These are phyloP conservation scores for Watsonalla cultraria DNA, from an alignment of 2,888 invertebrate genomes.

Conservation along the genomic window DNA sequence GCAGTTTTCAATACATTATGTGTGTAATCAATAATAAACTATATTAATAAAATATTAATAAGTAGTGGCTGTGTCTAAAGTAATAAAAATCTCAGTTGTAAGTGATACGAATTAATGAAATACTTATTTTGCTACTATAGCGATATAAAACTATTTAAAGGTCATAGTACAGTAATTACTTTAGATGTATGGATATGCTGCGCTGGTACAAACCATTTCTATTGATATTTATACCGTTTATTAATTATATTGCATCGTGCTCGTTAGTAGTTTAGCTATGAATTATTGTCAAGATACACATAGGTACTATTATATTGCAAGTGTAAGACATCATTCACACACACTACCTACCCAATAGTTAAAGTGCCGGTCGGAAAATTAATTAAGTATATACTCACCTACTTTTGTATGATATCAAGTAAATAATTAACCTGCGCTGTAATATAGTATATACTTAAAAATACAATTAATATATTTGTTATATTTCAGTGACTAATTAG, in stretches of 20 bases:
- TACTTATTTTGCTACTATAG: conserved; percentile 27
- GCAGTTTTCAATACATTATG: background rate
- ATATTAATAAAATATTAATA: conserved; percentile 2
- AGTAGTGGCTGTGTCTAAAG: conserved; percentile 17
- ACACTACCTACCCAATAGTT: too few relatives aligned
- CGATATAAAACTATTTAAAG: background rate
- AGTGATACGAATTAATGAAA: conserved; percentile 16
- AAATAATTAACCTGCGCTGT: too few relatives aligned
- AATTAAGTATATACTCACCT: too few relatives aligned
- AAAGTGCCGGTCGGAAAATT: too few relatives aligned
- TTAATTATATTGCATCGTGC: background rate
- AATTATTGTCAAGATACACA: too few relatives aligned
- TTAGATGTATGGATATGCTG: background rate
- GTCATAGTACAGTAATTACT: background rate
- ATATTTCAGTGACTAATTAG: too few relatives aligned
- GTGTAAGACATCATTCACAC: too few relatives aligned
- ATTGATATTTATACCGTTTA: background rate
- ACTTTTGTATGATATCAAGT: too few relatives aligned
- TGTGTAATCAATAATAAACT: background rate
- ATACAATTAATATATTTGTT: too few relatives aligned
- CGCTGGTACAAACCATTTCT: background rate
- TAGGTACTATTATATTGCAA: too few relatives aligned
- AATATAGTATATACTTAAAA: too few relatives aligned
- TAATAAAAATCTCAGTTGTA: conserved; percentile 12
- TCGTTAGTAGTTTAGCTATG: too few relatives aligned